phyloP scores from a whole-genome alignment of 2,888 invertebrate species.

The Capitulum mitella region DNA sequence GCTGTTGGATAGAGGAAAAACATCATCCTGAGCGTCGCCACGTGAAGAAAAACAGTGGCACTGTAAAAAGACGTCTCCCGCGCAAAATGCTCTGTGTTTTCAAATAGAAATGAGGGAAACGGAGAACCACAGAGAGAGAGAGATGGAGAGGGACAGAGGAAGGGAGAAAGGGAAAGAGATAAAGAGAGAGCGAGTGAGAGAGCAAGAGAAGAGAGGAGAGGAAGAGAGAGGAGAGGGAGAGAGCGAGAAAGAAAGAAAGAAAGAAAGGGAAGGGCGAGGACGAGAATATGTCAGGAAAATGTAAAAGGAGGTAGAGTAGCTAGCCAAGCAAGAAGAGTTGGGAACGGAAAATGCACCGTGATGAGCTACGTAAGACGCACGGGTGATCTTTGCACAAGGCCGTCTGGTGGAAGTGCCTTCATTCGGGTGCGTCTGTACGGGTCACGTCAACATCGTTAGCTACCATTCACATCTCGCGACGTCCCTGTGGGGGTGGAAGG shows the following conservation, averaged over 20 bases:
- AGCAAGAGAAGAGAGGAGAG: constrained; percentile 2
- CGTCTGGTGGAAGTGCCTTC: too few species aligned
- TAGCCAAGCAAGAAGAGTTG: too few species aligned
- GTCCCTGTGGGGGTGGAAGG: too few species aligned
- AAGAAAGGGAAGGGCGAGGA: constrained; percentile 15
- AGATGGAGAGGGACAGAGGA: not conserved
- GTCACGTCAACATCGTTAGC: constrained; percentile 1
- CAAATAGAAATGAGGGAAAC: not conserved
- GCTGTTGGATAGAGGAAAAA: not conserved
- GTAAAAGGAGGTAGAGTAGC: too few species aligned
- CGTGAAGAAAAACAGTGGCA: not conserved
- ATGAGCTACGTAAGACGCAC: too few species aligned
- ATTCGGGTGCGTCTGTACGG: not conserved
- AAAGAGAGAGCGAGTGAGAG: constrained; percentile 10
- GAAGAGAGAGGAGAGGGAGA: constrained; percentile 2
- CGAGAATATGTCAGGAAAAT: too few species aligned
- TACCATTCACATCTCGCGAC: not conserved
- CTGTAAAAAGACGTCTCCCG: not conserved
- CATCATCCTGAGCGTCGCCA: not conserved
- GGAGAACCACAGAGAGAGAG: not conserved
- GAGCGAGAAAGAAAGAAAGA: not conserved
- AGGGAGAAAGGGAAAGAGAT: not conserved
- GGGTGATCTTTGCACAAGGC: too few species aligned
- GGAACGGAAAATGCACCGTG: too few species aligned
- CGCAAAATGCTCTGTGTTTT: not conserved